A percentile compares a stretch with the other conserved stretches of the same genome.
Evolutionary conservation across 2,888 invertebrate species (phyloP).

Genomic region (Cephalotes varians): DNA sequence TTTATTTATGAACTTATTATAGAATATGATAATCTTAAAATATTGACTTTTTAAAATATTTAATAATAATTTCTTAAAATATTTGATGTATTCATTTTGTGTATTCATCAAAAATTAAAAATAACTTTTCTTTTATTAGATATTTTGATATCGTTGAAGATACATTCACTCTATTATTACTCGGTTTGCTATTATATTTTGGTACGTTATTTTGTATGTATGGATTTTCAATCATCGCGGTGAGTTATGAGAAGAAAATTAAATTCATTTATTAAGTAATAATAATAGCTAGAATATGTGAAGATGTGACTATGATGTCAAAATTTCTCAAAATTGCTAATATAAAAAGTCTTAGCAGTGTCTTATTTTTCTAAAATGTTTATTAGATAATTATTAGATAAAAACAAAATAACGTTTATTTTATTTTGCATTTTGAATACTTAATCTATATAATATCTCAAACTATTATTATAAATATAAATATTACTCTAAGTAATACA

Average conservation of each 20-base stretch:
- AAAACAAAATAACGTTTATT: neutral
- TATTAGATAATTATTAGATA: neutral
- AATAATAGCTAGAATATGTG: neutral
- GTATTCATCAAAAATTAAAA: neutral
- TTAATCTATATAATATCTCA: too few relatives aligned
- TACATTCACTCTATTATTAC: slow-evolving; percentile 2
- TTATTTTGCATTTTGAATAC: too few relatives aligned
- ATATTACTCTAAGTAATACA: neutral
- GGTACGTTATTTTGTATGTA: neutral
- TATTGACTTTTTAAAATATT: neutral
- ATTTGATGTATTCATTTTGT: too few relatives aligned
- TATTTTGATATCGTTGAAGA: slow-evolving; percentile 22
- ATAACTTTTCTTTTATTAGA: slow-evolving; percentile 4
- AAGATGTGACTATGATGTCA: neutral
- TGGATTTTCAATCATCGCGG: slow-evolving; percentile 8
- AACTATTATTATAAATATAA: too few relatives aligned
- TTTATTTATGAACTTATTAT: neutral
- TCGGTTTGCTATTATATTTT: slow-evolving; percentile 14
- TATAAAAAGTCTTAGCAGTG: neutral
- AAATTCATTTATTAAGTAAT: too few relatives aligned
- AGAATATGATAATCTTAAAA: too few relatives aligned
- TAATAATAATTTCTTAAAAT: too few relatives aligned
- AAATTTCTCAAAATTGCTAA: neutral
- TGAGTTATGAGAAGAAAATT: neutral
- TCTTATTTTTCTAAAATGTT: neutral